Evolutionary conservation across 2,888 invertebrate genomes (phyloP).

Genomic region (Junonia oenone): DNA sequence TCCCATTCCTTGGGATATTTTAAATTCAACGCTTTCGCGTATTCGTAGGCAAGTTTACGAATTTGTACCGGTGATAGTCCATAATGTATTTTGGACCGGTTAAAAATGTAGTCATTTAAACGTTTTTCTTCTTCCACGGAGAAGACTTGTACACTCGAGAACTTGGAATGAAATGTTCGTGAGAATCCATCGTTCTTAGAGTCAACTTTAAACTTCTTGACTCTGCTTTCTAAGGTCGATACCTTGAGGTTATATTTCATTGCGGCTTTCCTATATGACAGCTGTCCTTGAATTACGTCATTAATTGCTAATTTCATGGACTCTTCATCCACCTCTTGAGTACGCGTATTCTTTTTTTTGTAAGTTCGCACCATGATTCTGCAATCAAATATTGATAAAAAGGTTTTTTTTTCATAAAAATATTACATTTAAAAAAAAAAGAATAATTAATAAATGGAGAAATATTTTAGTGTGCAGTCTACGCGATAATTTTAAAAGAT

Average conservation of each 20-base stretch:
- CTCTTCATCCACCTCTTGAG: conserved; percentile 18
- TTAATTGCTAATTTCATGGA: conserved; percentile 18
- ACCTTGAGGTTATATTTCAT: conserved; percentile 19
- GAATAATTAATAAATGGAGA: too few species aligned
- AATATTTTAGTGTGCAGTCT: too few species aligned
- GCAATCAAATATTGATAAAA: background rate
- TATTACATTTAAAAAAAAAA: too few species aligned
- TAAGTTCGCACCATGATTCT: conserved; percentile 3
- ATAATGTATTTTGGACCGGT: conserved; percentile 25
- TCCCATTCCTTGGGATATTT: conserved; percentile 19
- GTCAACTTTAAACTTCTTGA: conserved; percentile 11
- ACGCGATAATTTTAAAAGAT: too few species aligned
- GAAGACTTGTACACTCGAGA: conserved; percentile 19
- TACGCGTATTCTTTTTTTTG: conserved; percentile 18
- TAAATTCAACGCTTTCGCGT: conserved; percentile 11
- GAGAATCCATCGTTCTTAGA: background rate
- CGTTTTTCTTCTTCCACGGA: conserved; percentile 16
- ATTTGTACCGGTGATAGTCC: conserved; percentile 20
- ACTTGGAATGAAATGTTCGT: conserved; percentile 9
- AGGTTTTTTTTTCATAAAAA: too few species aligned
- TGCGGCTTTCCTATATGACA: conserved; percentile 15
- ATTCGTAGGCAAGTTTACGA: conserved; percentile 24
- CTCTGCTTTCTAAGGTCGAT: conserved; percentile 13
- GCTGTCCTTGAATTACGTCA: conserved; percentile 9
- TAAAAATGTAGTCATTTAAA: conserved; percentile 18